These are phyloP conservation scores for Felis chaus DNA, from an alignment of 2,113 vertebrate species.

Conservation along the genomic window DNA sequence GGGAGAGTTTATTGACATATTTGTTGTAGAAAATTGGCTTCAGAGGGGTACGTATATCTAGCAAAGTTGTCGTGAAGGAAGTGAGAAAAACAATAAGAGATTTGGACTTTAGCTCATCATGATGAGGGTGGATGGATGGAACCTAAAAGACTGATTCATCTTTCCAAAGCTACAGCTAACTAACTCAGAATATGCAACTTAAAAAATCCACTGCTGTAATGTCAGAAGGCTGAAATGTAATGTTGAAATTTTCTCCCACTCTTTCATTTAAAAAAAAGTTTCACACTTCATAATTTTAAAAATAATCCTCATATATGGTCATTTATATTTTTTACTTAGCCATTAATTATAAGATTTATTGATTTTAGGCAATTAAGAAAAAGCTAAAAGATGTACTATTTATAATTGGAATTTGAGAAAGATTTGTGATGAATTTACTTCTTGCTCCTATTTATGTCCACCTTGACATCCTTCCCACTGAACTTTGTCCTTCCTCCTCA, in stretches of 20 bases:
- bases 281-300: background rate
- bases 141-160: background rate
- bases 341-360: conserved; percentile 33
- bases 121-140: background rate
- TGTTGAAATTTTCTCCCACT: background rate
- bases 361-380: conserved; percentile 25
- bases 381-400: background rate
- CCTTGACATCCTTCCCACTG: background rate
- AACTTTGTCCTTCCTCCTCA: background rate
- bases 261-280: background rate
- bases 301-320: background rate
- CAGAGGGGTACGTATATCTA: background rate
- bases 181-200: conserved; percentile 49
- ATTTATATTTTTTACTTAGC: conserved; percentile 13
- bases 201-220: background rate
- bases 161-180: background rate
- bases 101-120: background rate
- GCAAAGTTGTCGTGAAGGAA: background rate
- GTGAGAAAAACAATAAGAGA: conserved; percentile 5
- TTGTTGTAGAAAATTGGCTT: conserved; percentile 29
- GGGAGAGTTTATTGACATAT: background rate
- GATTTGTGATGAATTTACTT: background rate
- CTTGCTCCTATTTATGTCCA: background rate
- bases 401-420: conserved; percentile 40
- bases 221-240: background rate